Percentiles rank a stretch among this genome's conserved stretches.
phyloP scores from a whole-genome alignment of 1,140 invertebrate genomes.

The Calephelis virginiensis region DNA sequence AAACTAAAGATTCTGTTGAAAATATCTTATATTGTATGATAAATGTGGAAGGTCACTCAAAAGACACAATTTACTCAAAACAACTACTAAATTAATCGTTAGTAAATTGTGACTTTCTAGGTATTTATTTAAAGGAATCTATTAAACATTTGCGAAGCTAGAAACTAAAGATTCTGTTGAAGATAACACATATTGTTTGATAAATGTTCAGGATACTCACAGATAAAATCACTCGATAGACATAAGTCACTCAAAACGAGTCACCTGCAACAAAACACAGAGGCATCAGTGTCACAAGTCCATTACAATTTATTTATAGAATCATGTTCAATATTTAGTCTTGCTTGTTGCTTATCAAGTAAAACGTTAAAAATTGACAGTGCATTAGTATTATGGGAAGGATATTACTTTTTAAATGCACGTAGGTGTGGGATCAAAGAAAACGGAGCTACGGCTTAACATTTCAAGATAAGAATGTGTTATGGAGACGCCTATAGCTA shows the following conservation, averaged over 20 bases:
- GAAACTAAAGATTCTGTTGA: no score
- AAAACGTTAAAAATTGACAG: conserved; percentile 73
- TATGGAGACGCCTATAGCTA: conserved; percentile 56
- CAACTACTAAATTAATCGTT: no score
- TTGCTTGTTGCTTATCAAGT: conserved; percentile 51
- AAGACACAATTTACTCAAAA: neutral
- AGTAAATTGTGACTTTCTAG: no score
- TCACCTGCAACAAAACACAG: conserved; percentile 41
- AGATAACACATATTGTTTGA: no score
- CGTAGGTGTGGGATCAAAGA: conserved; percentile 72
- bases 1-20: no score
- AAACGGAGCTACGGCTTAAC: conserved; percentile 62
- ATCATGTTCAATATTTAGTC: conserved; percentile 40
- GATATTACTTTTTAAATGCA: conserved; percentile 63
- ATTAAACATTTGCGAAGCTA: no score
- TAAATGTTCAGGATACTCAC: no score
- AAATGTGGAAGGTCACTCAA: neutral
- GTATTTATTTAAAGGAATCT: no score
- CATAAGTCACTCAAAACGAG: no score
- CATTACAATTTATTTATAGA: conserved; percentile 40
- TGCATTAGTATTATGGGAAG: conserved; percentile 70
- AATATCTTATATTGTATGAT: no score
- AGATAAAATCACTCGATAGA: neutral
- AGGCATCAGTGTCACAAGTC: conserved; percentile 43
- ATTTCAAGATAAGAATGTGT: conserved; percentile 64